A percentile compares a stretch with the other conserved stretches of the same genome.
These are phyloP conservation scores for Drosophila pseudotalamancana DNA, from an alignment of 2,888 invertebrate genomes.

Conservation along the genomic window DNA sequence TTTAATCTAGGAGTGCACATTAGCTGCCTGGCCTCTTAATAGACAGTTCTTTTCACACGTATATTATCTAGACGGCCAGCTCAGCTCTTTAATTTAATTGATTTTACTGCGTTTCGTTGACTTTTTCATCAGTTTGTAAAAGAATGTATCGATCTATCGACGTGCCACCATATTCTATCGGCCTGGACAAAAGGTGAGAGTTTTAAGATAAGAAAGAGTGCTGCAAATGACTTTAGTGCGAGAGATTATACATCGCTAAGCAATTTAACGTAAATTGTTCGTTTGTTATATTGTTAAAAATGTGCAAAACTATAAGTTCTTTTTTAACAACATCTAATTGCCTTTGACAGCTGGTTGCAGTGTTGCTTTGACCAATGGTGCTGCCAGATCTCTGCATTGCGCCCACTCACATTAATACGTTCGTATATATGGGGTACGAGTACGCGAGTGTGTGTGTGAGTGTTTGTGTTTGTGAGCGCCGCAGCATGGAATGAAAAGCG, in stretches of 20 bases:
- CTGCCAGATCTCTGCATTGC: constrained; percentile 37
- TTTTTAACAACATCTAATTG: constrained; percentile 1
- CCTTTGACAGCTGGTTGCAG: constrained; percentile 35
- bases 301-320: background rate
- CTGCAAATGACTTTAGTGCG: background rate
- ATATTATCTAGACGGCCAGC: constrained; percentile 37
- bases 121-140: constrained; percentile 39
- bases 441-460: constrained; percentile 8
- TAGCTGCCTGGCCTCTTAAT: constrained; percentile 27
- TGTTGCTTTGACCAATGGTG: constrained; percentile 41
- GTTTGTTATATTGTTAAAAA: background rate
- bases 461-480: constrained; percentile 65
- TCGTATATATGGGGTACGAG: constrained; percentile 18
- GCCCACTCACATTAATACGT: constrained; percentile 41
- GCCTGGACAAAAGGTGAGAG: background rate
- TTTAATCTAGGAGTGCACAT: constrained; percentile 13
- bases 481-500: constrained; percentile 73
- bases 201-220: background rate
- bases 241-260: background rate
- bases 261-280: background rate
- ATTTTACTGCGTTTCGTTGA: constrained; percentile 49
- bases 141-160: constrained; percentile 38
- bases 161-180: constrained; percentile 23
- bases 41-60: background rate
- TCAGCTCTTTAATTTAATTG: constrained; percentile 59